Percentiles rank a stretch among this genome's conserved stretches.
Conservation (phyloP, 2,113 vertebrate genomes). For the Pterocles gutturalis region DNA sequence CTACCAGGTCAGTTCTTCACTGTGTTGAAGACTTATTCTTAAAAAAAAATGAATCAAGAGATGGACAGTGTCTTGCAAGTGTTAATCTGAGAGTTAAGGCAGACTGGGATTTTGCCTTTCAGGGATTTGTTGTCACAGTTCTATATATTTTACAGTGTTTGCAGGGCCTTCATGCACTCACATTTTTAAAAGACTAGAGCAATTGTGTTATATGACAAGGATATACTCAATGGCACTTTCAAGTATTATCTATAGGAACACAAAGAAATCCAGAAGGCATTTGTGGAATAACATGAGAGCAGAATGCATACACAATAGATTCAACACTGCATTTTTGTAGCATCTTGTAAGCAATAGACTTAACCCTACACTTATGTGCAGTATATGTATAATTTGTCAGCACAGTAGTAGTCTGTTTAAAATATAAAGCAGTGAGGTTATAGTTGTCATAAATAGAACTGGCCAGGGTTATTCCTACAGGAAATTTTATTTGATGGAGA, state of each 20-base stretch:
- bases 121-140: background rate
- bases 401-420: background rate
- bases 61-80: background rate
- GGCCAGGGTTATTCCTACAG: background rate
- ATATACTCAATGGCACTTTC: background rate
- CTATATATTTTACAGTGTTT: background rate
- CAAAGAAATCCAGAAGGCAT: background rate
- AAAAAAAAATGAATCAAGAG: background rate
- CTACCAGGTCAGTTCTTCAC: conserved; percentile 15
- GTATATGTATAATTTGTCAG: background rate
- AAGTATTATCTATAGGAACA: background rate
- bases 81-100: conserved; percentile 21
- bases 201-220: background rate
- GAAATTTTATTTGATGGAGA: background rate
- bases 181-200: background rate
- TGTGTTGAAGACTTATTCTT: background rate
- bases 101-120: background rate
- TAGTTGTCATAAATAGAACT: background rate
- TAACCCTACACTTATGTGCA: background rate
- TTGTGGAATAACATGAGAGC: background rate
- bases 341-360: background rate
- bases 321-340: background rate
- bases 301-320: background rate
- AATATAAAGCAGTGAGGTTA: background rate
- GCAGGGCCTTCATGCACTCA: background rate